phyloP scores from a whole-genome alignment of 2,888 invertebrate genomes.

The Latheticus oryzae region DNA sequence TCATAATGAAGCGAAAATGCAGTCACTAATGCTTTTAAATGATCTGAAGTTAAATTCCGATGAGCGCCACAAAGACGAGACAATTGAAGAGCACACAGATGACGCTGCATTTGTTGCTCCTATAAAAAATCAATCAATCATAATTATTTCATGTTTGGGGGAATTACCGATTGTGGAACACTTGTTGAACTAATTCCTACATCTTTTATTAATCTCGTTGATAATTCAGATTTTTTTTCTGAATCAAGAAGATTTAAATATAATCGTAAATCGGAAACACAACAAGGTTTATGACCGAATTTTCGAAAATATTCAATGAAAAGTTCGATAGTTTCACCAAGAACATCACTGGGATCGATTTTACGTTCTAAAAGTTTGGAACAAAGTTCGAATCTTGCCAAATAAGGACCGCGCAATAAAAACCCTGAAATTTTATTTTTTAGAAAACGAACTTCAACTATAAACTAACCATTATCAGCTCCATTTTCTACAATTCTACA shows the following conservation, averaged over 20 bases:
- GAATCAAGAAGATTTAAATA: conserved; percentile 79
- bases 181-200: conserved; percentile 74
- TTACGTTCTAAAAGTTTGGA: conserved; percentile 70
- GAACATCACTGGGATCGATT: conserved; percentile 67
- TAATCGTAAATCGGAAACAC: conserved; percentile 83
- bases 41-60: conserved; percentile 68
- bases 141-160: background rate
- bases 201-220: conserved; percentile 72
- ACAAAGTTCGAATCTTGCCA: conserved; percentile 84
- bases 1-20: conserved; percentile 76
- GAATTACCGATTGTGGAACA: conserved; percentile 71
- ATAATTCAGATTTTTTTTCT: conserved; percentile 71
- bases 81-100: conserved; percentile 82
- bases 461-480: conserved; percentile 58
- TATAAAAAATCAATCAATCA: no score
- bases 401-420: conserved; percentile 81
- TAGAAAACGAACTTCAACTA: background rate
- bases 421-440: conserved; percentile 59
- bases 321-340: conserved; percentile 76
- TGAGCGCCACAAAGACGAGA: conserved; percentile 79
- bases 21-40: conserved; percentile 71
- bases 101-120: conserved; percentile 83
- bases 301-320: conserved; percentile 82
- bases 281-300: conserved; percentile 90
- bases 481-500: conserved; percentile 62